Conservation (phyloP, 2,113 vertebrate species). For the Pipra filicauda region DNA sequence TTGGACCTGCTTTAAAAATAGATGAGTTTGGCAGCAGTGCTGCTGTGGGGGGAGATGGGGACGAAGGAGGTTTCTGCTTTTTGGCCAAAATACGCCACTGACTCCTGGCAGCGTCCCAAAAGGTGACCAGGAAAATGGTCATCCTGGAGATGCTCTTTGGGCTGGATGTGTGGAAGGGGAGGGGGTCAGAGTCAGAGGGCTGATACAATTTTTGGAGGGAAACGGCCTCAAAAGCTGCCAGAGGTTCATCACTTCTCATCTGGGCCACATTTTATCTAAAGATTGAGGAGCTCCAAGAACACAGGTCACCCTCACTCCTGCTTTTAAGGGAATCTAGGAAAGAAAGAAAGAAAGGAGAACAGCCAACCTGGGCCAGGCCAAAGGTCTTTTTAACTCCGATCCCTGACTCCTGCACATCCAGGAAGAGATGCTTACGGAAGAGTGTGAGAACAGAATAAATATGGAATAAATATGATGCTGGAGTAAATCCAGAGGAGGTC, state of each 20-base stretch:
- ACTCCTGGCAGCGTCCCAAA: background rate
- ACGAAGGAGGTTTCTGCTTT: background rate
- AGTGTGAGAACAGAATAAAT: background rate
- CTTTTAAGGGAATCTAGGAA: background rate
- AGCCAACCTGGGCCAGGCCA: background rate
- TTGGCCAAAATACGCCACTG: background rate
- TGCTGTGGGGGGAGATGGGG: background rate
- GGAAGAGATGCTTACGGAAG: background rate
- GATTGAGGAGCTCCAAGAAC: background rate
- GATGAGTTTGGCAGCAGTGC: background rate
- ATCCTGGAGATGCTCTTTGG: background rate
- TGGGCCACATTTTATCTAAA: fast-evolving
- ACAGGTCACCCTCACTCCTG: fast-evolving
- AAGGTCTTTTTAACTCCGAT: background rate
- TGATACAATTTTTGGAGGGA: background rate
- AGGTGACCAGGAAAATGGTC: background rate
- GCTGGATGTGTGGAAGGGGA: background rate
- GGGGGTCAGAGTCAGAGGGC: fast-evolving
- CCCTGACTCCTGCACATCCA: background rate
- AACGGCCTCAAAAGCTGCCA: background rate
- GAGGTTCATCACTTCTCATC: background rate
- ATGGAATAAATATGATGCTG: background rate
- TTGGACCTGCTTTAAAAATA: background rate
- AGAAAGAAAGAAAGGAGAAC: background rate
- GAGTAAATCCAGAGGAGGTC: background rate